Percentiles rank a stretch among this genome's conserved stretches.
phyloP scores from a whole-genome alignment of 2,888 invertebrate genomes.

The Drosophila neutralis region DNA sequence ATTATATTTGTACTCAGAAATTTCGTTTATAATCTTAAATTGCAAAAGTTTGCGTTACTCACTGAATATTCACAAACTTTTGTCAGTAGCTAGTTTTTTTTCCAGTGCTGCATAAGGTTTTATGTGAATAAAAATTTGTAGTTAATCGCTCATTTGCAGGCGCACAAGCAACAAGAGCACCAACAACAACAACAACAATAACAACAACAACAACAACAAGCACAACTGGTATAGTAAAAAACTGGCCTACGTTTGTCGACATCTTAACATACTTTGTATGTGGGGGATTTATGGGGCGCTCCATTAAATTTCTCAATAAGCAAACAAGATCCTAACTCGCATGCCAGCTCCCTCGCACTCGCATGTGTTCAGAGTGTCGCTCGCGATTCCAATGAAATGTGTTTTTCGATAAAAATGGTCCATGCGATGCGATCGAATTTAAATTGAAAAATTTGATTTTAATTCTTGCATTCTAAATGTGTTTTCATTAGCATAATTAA shows the following conservation, averaged over 20 bases:
- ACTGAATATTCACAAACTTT: neutral
- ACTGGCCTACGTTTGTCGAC: slow-evolving; percentile 58
- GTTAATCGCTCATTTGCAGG: slow-evolving; percentile 69
- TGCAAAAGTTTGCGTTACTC: neutral
- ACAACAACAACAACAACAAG: slow-evolving; percentile 27
- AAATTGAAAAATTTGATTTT: slow-evolving; percentile 82
- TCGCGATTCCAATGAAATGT: slow-evolving; percentile 79
- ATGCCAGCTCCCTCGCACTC: slow-evolving; percentile 22
- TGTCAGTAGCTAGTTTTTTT: slow-evolving; percentile 20
- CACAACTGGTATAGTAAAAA: slow-evolving; percentile 35
- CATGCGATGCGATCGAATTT: slow-evolving; percentile 82
- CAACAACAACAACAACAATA: slow-evolving; percentile 10
- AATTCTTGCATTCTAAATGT: slow-evolving; percentile 82
- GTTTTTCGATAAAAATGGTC: slow-evolving; percentile 82
- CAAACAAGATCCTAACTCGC: slow-evolving; percentile 55
- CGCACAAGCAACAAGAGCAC: slow-evolving; percentile 31
- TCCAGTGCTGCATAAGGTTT: slow-evolving; percentile 44
- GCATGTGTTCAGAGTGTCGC: slow-evolving; percentile 15
- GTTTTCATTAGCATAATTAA: slow-evolving; percentile 84
- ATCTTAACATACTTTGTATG: slow-evolving; percentile 45
- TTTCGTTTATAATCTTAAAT: neutral
- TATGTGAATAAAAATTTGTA: slow-evolving; percentile 54
- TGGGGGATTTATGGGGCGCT: slow-evolving; percentile 51
- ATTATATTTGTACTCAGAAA: neutral
- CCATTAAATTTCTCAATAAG: slow-evolving; percentile 72